Conservation (phyloP, 1,140 invertebrate genomes). For the Drosophila nigromelanica region DNA sequence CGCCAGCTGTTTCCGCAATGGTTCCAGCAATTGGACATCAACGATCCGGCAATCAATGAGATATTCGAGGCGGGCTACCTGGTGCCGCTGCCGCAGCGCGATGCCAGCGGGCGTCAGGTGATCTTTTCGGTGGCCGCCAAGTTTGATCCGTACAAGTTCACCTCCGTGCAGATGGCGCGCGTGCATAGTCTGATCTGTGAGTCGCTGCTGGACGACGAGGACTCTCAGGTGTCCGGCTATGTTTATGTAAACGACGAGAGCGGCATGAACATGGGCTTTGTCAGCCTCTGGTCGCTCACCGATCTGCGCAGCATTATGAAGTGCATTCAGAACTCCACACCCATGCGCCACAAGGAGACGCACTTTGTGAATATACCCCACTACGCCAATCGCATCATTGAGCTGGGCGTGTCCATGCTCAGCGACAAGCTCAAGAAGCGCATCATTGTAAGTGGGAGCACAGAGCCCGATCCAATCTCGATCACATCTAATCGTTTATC, state of each 20-base stretch:
- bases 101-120: constrained; percentile 89
- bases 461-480: neutral
- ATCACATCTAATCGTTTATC: neutral
- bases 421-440: constrained; percentile 92
- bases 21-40: constrained; percentile 91
- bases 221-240: constrained; percentile 91
- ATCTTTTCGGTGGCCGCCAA: constrained; percentile 90
- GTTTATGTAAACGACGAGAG: constrained; percentile 93
- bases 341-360: constrained; percentile 93
- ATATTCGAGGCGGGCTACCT: constrained; percentile 92
- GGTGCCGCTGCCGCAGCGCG: constrained; percentile 90
- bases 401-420: constrained; percentile 90
- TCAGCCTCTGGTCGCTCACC: constrained; percentile 91
- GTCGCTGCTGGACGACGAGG: constrained; percentile 90
- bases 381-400: constrained; percentile 90
- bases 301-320: constrained; percentile 91
- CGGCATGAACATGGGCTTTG: constrained; percentile 91
- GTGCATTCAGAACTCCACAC: constrained; percentile 94
- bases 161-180: constrained; percentile 90
- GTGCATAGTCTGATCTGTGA: constrained; percentile 91
- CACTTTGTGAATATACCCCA: constrained; percentile 93
- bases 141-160: constrained; percentile 90
- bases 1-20: constrained; percentile 92
- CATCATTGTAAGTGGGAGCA: constrained; percentile 86
- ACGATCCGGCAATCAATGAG: constrained; percentile 89